Evolutionary conservation across 2,888 invertebrate species (phyloP), one percentile per base, ranked within the genome.

Genomic region (Thecocarcelia acutangulata): DNA sequence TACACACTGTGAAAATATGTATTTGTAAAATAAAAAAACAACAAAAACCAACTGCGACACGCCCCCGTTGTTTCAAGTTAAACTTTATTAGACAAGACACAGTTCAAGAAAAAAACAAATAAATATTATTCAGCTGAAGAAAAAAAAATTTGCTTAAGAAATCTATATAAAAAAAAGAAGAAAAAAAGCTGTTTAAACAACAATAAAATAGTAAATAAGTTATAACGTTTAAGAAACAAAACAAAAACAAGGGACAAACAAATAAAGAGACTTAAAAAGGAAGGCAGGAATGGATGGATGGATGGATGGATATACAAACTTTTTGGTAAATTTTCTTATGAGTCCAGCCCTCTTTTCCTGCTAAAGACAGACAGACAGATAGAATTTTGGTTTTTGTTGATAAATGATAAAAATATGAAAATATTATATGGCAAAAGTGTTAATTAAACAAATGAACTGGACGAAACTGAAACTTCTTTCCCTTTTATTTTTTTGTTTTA

Each of bases 21-120:
- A n/a, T 66, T 54, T 42, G 6, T 8, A 58, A 56, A 42, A 28
- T 17, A 50, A 40, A 63, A 64, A 15, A 12, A 46, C 48, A n/a
- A n/a, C n/a, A n/a, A n/a, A n/a, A n/a, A n/a, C n/a, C 40, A 58
- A 52, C 15, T 37, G 50, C 15, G 76, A 50, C 76, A 80, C 76
- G 76, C 83, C 73, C 64, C 68, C 80, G 44, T 50, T 56, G 64
- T 76, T 75, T 76, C 44, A 42, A 61, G 56, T 80, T 72, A 69
- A 75, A 72, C 70, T 82, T 78, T 82, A 82, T 82, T 74, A 82
- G 82, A 82, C 82, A 82, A 73, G 64, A 74, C 11, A 77, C 79
- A 80, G 56, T 66, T 74, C 61, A 68, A 56, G 56, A 46, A 61
- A 74, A n/a, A 37, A 64, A 17, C n/a, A 61, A 61, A 61, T 44